A percentile compares a stretch with the other conserved stretches of the same genome.
Evolutionary conservation across 2,113 vertebrate genomes (phyloP).

Genomic region (Hyperoodon ampullatus): DNA sequence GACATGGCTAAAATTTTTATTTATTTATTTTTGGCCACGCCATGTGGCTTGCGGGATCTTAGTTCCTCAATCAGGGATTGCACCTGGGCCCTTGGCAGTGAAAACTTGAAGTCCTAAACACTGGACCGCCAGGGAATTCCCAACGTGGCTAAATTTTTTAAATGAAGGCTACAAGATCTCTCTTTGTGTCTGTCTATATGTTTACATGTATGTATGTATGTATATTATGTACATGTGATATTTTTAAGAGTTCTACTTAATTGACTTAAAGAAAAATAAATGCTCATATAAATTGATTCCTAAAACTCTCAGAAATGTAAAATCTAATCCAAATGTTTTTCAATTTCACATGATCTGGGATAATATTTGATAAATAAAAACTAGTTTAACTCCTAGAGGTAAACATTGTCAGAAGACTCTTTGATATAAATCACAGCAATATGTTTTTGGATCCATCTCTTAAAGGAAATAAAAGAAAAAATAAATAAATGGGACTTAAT

Average conservation of each 20-base stretch:
- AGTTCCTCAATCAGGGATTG: too few relatives aligned
- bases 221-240: not conserved
- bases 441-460: not conserved
- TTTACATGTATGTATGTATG: not conserved
- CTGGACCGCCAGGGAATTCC: too few relatives aligned
- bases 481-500: not conserved
- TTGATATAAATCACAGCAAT: not conserved
- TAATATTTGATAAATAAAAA: not conserved
- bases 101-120: too few relatives aligned
- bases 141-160: not conserved
- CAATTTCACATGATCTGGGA: not conserved
- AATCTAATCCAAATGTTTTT: not conserved
- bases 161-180: not conserved
- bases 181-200: not conserved
- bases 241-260: not conserved
- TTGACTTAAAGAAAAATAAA: not conserved
- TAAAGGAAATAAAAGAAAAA: not conserved
- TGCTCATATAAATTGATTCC: not conserved
- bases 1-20: not conserved
- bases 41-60: too few relatives aligned
- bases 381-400: not conserved
- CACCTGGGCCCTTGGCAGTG: too few relatives aligned
- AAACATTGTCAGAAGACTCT: not conserved
- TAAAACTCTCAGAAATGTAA: not conserved
- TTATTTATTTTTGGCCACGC: too few relatives aligned